A percentile compares a stretch with the other conserved stretches of the same genome.
Conservation (phyloP, 2,888 invertebrate species). For the Monochamus alternatus region DNA sequence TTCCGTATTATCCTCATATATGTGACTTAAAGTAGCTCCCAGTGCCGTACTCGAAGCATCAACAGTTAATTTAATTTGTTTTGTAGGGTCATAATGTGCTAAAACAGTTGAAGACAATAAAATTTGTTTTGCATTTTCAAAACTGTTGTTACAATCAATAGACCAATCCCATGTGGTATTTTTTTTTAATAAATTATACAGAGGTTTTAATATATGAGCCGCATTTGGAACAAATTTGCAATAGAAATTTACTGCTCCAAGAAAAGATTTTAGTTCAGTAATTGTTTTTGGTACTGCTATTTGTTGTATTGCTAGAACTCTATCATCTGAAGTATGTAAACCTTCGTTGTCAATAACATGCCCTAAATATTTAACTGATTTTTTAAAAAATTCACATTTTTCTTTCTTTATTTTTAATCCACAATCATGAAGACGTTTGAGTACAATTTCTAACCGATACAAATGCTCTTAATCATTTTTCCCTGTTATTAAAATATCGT, state of each 20-base stretch:
- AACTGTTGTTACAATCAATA: conserved; percentile 2
- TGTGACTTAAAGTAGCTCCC: conserved; percentile 40
- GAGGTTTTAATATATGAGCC: conserved; percentile 19
- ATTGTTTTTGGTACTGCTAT: conserved; percentile 16
- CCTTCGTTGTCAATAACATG: conserved; percentile 26
- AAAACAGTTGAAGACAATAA: conserved; percentile 16
- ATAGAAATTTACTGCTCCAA: too few species aligned
- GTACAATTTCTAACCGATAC: conserved; percentile 21
- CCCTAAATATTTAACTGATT: conserved; percentile 17
- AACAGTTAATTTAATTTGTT: conserved; percentile 44
- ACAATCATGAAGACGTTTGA: conserved; percentile 23
- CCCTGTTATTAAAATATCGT: conserved; percentile 31
- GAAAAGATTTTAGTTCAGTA: conserved; percentile 39
- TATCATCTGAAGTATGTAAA: conserved; percentile 41
- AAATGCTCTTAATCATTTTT: conserved; percentile 32
- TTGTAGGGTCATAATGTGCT: conserved; percentile 45
- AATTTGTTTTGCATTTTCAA: conserved; percentile 25
- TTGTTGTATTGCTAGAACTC: conserved; percentile 48
- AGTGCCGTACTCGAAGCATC: conserved; percentile 41
- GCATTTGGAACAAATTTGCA: conserved; percentile 40
- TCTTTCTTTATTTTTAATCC: conserved; percentile 21
- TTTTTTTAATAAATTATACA: conserved; percentile 41
- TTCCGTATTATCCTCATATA: conserved; percentile 35
- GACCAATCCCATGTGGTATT: conserved; percentile 25
- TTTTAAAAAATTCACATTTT: conserved; percentile 14